These are phyloP conservation scores for Gorsachius goisagi DNA, from an alignment of 2,113 vertebrate genomes.

Conservation along the genomic window DNA sequence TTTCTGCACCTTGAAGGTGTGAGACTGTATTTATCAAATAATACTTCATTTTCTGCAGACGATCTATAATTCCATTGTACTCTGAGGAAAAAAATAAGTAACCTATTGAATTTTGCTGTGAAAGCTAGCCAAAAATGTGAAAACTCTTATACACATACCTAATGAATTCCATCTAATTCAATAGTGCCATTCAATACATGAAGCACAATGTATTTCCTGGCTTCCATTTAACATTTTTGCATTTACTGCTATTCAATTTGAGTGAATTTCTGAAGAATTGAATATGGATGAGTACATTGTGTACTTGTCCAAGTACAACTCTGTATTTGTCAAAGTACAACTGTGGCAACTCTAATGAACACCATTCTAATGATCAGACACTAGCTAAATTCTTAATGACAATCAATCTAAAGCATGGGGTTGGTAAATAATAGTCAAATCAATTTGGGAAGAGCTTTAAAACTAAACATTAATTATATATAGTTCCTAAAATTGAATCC, in stretches of 20 bases:
- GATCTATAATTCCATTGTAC: constrained; percentile 27
- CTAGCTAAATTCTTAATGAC: neutral
- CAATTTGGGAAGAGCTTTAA: neutral
- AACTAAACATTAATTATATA: neutral
- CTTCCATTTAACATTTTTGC: neutral
- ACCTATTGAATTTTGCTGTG: neutral
- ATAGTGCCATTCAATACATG: neutral
- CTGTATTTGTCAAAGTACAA: neutral
- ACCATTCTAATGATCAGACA: neutral
- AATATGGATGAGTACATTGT: neutral
- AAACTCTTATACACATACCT: neutral
- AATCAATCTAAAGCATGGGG: neutral
- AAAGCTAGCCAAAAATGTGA: neutral
- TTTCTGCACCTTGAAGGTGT: constrained; percentile 59
- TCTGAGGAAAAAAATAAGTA: constrained; percentile 22
- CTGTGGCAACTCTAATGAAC: neutral
- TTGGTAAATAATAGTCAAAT: neutral
- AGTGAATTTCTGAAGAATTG: neutral
- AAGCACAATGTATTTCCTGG: neutral
- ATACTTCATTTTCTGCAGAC: constrained; percentile 54
- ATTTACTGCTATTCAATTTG: neutral
- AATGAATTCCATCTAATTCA: neutral
- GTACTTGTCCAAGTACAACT: neutral
- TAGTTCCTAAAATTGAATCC: neutral
- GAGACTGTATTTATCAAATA: constrained; percentile 43